These are phyloP conservation scores for Rhynchomys soricoides DNA, from an alignment of 2,113 vertebrate species.

Conservation along the genomic window DNA sequence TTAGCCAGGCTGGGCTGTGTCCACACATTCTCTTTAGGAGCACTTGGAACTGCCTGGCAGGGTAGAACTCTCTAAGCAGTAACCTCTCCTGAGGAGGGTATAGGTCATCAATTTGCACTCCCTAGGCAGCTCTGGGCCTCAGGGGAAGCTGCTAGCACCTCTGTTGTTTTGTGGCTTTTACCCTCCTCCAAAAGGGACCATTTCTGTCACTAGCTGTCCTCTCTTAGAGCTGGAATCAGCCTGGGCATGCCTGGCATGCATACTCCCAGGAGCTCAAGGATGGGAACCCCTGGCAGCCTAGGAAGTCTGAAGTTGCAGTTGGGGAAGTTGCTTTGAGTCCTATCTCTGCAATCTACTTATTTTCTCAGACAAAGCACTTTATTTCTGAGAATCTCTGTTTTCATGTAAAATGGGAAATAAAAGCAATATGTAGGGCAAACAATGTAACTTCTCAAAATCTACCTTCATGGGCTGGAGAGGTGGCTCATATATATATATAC, in stretches of 20 bases:
- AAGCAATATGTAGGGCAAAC: not conserved
- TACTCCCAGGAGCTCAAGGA: not conserved
- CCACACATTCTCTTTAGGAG: conserved; percentile 51
- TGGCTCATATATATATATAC: too few relatives aligned
- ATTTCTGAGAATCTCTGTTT: not conserved
- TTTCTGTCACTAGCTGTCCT: not conserved
- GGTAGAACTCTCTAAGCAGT: not conserved
- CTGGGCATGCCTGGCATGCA: too few relatives aligned
- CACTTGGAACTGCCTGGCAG: not conserved
- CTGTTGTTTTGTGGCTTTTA: not conserved
- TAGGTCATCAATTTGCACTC: not conserved
- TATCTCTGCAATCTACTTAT: not conserved
- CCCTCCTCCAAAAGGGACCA: not conserved
- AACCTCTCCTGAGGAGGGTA: not conserved
- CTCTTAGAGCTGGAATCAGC: not conserved
- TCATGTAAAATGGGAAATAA: not conserved
- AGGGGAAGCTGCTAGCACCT: not conserved
- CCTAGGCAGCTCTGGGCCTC: not conserved
- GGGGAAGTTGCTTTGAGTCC: not conserved
- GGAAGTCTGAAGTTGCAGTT: not conserved
- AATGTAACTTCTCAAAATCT: not conserved
- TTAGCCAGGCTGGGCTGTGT: conserved; percentile 27
- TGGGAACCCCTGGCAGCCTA: not conserved
- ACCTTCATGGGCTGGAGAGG: not conserved
- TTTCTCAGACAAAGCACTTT: not conserved